Base-by-base conservation (phyloP, 2,113 vertebrate species). In the Eubucco bourcierii region DNA sequence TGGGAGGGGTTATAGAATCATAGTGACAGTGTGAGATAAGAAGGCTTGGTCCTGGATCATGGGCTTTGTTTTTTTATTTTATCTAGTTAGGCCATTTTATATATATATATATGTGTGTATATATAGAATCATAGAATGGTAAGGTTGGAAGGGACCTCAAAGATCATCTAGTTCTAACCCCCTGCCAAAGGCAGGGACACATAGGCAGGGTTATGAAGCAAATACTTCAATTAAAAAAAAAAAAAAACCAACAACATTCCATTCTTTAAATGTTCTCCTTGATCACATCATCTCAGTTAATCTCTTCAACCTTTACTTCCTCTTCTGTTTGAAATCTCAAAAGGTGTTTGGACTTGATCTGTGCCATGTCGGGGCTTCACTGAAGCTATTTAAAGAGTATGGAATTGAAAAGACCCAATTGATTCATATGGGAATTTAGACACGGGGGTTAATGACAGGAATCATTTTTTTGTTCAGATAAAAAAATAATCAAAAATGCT, bases 311-410 rank as follows among this genome's bases (percentile, higher is more conserved):
- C 53, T 92, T 79, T 92, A 44, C 61, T 93, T 61, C 12, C 15
- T 77, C 68, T 88, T 90, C 81, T 80, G 47, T 80, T 65, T 92
- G 79, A 89, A 85, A 77, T 87, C 72, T 85, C 56, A 76, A 31
- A 55, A 93, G 87, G 39, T 53, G 59, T 68, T 68, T 86, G 68
- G 73, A 88, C 39, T 78, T 84, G 70, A 64, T 86, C 20, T 16
- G 29, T 78, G 68, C 84, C 29, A 44, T 80, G 60, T 78, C 74
- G 73, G 71, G 53, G 25, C 86, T 95, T 94, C 53, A 59, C 29
- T 77, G 68, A 80, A 89, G 61, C 46, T 95, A 41, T 89, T 91
- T 96, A 56, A 87, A 92, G 61, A 56, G 47, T 74, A 16, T 56
- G 87, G 65, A 70, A 70, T 93, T 85, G 75, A 55, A 91, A 90